Conservation (phyloP, 1,140 invertebrate genomes). For the Ostrea denselamellosa region DNA sequence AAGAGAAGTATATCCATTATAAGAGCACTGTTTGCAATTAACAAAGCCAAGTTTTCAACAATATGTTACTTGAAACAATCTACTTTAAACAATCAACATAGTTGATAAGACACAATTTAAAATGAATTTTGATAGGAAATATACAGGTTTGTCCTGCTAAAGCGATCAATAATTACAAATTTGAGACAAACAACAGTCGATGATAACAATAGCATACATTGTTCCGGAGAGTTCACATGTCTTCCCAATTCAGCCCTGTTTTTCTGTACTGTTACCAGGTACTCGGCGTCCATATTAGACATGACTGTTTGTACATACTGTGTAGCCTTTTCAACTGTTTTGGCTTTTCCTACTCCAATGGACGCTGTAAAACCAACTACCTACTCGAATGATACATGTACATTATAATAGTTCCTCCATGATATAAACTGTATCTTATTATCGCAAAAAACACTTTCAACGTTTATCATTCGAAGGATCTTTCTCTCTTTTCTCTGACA, state of each 20-base stretch:
- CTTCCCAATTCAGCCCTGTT: constrained; percentile 52
- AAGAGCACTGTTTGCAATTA: too few species aligned
- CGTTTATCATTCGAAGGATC: neutral
- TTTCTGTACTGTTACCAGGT: constrained; percentile 63
- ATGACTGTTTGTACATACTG: constrained; percentile 69
- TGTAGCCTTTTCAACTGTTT: constrained; percentile 60
- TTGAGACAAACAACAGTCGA: neutral
- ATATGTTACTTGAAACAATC: too few species aligned
- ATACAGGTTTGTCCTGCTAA: too few species aligned
- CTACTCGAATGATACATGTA: constrained; percentile 52
- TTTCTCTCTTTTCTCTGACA: neutral
- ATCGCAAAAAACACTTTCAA: neutral
- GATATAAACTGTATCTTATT: too few species aligned
- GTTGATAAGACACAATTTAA: too few species aligned
- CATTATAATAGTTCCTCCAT: neutral
- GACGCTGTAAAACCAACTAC: constrained; percentile 79
- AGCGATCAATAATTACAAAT: too few species aligned
- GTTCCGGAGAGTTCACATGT: constrained; percentile 59
- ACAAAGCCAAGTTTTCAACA: too few species aligned
- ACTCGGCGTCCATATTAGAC: constrained; percentile 72
- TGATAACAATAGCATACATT: constrained; percentile 51
- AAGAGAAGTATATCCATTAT: too few species aligned
- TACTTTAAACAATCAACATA: too few species aligned
- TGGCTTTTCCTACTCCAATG: constrained; percentile 76
- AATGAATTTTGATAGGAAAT: too few species aligned